phyloP scores from a whole-genome alignment of 2,113 vertebrate genomes.

The Phyllostomus discolor region DNA sequence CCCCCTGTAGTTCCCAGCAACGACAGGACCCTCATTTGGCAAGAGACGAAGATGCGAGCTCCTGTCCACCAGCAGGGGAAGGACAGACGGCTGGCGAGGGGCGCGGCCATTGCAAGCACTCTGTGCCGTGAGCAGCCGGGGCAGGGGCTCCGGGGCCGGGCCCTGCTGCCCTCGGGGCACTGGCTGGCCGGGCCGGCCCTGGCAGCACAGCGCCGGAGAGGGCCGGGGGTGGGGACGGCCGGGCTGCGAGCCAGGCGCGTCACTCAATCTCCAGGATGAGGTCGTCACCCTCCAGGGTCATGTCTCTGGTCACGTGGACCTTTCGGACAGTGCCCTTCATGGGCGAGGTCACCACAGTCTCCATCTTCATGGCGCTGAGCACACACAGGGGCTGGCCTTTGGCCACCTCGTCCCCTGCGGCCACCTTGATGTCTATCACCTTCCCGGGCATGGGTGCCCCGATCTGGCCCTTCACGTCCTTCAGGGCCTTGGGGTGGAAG shows the following conservation, averaged over 20 bases:
- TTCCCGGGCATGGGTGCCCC: constrained; percentile 96
- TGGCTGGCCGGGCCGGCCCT: constrained; percentile 21
- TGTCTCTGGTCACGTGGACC: constrained; percentile 83
- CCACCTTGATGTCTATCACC: constrained; percentile 91
- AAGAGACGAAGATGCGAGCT: constrained; percentile 43
- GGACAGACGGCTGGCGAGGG: background rate
- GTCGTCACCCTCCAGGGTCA: constrained; percentile 92
- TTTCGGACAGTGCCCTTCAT: constrained; percentile 84
- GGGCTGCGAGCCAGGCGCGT: constrained; percentile 12
- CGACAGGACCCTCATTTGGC: constrained; percentile 36
- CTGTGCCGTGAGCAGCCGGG: background rate
- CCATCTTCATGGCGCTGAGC: constrained; percentile 97
- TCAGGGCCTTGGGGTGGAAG: constrained; percentile 94
- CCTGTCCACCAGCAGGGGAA: background rate
- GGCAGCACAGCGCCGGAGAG: constrained; percentile 18
- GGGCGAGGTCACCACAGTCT: constrained; percentile 93
- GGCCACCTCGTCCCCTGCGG: constrained; percentile 80
- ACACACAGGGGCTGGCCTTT: constrained; percentile 93
- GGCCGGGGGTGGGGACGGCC: background rate
- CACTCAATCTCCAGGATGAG: constrained; percentile 92
- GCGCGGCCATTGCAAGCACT: background rate
- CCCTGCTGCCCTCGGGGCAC: background rate
- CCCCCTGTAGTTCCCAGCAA: background rate
- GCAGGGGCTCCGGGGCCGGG: background rate
- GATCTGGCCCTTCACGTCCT: constrained; percentile 92